These are phyloP conservation scores for Porites divaricata DNA, from an alignment of 92 coral and sea anemone genomes.

Conservation along the genomic window DNA sequence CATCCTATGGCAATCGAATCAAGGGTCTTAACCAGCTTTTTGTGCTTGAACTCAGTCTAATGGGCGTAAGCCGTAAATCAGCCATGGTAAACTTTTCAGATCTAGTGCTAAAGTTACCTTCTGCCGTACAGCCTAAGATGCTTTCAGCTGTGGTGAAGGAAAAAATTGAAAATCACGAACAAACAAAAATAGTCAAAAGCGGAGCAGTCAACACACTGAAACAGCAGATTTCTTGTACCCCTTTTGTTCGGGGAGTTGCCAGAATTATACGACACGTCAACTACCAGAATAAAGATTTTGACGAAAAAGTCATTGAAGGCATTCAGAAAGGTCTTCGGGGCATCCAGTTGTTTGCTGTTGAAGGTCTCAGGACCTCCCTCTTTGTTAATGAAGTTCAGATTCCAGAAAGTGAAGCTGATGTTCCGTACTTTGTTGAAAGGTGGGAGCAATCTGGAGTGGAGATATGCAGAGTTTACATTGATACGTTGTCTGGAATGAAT, in stretches of 20 bases:
- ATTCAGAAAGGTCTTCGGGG: conserved; percentile 35
- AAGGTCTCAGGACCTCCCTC: conserved; percentile 36
- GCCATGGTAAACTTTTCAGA: conserved; percentile 22
- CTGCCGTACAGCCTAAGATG: conserved; percentile 48
- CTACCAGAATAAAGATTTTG: neutral
- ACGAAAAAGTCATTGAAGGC: conserved; percentile 19
- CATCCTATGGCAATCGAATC: conserved; percentile 58
- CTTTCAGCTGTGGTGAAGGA: conserved; percentile 59
- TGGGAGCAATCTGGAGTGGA: conserved; percentile 27
- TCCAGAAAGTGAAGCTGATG: conserved; percentile 56
- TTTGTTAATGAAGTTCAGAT: conserved; percentile 30
- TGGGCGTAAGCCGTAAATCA: neutral
- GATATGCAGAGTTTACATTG: conserved; percentile 42
- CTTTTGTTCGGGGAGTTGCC: conserved; percentile 23
- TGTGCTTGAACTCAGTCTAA: conserved; percentile 39
- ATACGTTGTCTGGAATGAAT: neutral
- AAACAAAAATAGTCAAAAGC: neutral
- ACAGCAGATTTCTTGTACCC: conserved; percentile 39
- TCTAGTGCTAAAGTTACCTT: conserved; percentile 52
- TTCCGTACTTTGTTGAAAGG: conserved; percentile 61
- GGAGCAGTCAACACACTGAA: conserved; percentile 33
- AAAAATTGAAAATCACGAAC: neutral
- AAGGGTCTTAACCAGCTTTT: conserved; percentile 14
- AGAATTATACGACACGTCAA: conserved; percentile 50
- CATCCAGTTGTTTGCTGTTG: conserved; percentile 41